Base-by-base conservation (phyloP, 1,140 invertebrate genomes). In the Nixonia krombeini region DNA sequence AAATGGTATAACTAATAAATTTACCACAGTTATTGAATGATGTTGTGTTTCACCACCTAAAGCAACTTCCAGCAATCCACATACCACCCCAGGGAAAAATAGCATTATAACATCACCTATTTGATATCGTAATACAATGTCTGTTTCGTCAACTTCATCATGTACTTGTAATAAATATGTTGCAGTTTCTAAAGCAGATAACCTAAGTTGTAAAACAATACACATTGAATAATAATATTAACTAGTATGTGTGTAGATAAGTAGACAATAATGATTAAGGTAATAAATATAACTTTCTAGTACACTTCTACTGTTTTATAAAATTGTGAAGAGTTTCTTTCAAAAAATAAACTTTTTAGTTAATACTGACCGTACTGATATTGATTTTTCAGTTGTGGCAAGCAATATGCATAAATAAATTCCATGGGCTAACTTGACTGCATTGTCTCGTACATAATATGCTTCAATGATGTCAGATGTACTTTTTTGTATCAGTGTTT, bases 51-150 rank as follows among this genome's bases (percentile, higher is more conserved):
- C 81, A 51, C 79, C 81, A 57, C 85, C 86, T 31, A 83, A 83
- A 45, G 85, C 84, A 10, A 90, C 85, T 68, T 89, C 85, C 33
- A 86, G 85, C 52, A 91, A 75, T 1, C 86, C 85, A 28, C 81
- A 83, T 18, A 87, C 73, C 45, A 91, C 85, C 0, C 90, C 90
- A 4, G 90, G 91, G 18, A 91, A 68, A 63, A 90, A 89, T 68
- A 87, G 81, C 73, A 88, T 87, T 5, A 89, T 78, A 45, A 88
- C 82, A 68, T 90, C 84, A 8, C 87, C 86, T 25, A 89, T 82
- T 81, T 86, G 78, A 50, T 74, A 47, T 66, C 82, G 68, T 31
- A 88, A 51, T 59, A 83, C 74, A 59, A 77, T 44, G 77, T 87
- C 78, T 72, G 71, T 66, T 29, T 62, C 52, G 66, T 86, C 79